Evolutionary conservation across 2,888 invertebrate genomes (phyloP).

Genomic region (Aleiodes alternator): DNA sequence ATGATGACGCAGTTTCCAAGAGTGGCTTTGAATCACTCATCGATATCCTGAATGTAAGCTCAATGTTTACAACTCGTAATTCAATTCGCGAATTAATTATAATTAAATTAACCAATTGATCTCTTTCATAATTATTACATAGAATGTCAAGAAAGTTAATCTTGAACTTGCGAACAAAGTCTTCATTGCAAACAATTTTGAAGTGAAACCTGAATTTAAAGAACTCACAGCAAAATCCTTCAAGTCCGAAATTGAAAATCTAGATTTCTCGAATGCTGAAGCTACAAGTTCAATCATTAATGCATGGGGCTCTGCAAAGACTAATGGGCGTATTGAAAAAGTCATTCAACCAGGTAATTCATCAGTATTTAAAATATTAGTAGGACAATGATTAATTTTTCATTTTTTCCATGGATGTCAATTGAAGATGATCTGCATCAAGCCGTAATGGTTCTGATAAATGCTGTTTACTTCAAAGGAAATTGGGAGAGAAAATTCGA

Average conservation of each 20-base stretch:
- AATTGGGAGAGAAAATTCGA: slow-evolving; percentile 77
- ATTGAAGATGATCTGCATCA: slow-evolving; percentile 77
- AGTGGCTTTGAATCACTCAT: slow-evolving; percentile 61
- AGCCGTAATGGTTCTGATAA: slow-evolving; percentile 85
- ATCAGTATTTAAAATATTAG: slow-evolving; percentile 23
- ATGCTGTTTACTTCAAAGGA: slow-evolving; percentile 89
- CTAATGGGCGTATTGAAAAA: slow-evolving; percentile 88
- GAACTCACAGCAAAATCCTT: slow-evolving; percentile 80
- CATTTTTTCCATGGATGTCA: background rate
- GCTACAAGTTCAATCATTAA: slow-evolving; percentile 82
- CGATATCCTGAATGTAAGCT: slow-evolving; percentile 58
- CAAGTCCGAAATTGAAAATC: slow-evolving; percentile 79
- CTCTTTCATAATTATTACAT: slow-evolving; percentile 56
- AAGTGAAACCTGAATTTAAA: slow-evolving; percentile 77
- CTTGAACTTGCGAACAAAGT: slow-evolving; percentile 85
- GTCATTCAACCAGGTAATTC: slow-evolving; percentile 79
- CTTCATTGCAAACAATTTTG: slow-evolving; percentile 78
- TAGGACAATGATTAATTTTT: background rate
- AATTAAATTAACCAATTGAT: background rate
- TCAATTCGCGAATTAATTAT: too few relatives aligned
- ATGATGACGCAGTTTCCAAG: slow-evolving; percentile 48
- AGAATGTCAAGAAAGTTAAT: slow-evolving; percentile 78
- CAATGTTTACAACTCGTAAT: too few relatives aligned
- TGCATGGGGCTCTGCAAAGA: slow-evolving; percentile 86
- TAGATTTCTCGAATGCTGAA: slow-evolving; percentile 79